Conservation (phyloP, 2,888 invertebrate genomes). For the Latrodectus hesperus region DNA sequence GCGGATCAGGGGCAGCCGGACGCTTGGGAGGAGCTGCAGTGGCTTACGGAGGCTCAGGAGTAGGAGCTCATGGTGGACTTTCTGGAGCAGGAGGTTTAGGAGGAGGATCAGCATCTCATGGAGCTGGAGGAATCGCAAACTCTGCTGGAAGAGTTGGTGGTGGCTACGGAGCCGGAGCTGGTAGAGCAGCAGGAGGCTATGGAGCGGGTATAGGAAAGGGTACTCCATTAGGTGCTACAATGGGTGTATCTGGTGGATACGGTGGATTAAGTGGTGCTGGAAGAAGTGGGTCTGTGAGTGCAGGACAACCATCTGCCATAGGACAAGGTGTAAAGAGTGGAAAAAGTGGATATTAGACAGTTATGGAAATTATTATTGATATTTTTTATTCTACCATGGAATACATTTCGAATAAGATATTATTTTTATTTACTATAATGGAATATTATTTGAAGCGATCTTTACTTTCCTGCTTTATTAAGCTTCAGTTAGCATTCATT, state of each 20-base stretch:
- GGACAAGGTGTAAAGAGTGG: conserved; percentile 10
- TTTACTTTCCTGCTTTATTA: too few relatives aligned
- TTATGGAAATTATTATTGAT: neutral
- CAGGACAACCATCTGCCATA: neutral
- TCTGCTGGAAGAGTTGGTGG: neutral
- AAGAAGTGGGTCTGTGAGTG: neutral
- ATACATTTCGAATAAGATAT: neutral
- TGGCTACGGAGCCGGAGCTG: neutral
- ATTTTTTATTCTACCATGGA: neutral
- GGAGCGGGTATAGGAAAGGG: neutral
- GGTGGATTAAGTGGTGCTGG: neutral
- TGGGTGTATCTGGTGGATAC: neutral
- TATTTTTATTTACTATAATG: too few relatives aligned
- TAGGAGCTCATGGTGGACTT: neutral
- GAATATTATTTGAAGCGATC: too few relatives aligned
- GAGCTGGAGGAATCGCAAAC: neutral
- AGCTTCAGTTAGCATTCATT: too few relatives aligned
- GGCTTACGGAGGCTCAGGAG: neutral
- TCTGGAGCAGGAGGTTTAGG: neutral
- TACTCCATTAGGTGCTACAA: neutral
- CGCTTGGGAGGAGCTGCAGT: too few relatives aligned
- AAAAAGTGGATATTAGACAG: conserved; percentile 15
- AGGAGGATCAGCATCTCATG: neutral
- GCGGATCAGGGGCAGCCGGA: too few relatives aligned
- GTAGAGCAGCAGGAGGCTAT: neutral